Conservation (phyloP, 1,140 invertebrate genomes). For the Tetramorium alpestre region DNA sequence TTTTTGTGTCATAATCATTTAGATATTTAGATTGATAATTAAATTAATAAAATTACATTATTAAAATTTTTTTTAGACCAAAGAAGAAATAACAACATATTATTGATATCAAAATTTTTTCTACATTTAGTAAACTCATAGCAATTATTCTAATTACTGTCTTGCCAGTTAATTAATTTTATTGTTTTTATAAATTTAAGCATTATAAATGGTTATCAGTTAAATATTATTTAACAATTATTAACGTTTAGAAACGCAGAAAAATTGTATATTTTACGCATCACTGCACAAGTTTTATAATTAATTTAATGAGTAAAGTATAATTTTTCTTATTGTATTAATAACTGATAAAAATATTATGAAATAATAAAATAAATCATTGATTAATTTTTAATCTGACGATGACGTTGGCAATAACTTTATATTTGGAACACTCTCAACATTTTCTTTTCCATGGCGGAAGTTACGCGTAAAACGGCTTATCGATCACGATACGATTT, state of each 20-base stretch:
- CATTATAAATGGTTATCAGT: not conserved
- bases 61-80: not conserved
- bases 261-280: not conserved
- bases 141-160: not conserved
- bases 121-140: not conserved
- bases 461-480: slow-evolving; percentile 44
- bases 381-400: not conserved
- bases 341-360: not conserved
- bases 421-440: not conserved
- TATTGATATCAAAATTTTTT: not conserved
- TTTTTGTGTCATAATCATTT: not conserved
- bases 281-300: not conserved
- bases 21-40: not conserved
- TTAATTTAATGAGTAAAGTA: not conserved
- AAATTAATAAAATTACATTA: not conserved
- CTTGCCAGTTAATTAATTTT: not conserved
- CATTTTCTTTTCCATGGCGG: slow-evolving; percentile 14
- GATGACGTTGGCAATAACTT: slow-evolving; percentile 17
- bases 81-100: not conserved
- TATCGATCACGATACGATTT: slow-evolving; percentile 59
- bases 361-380: not conserved
- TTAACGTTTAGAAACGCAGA: not conserved
- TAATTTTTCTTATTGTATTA: not conserved
- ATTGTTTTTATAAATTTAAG: not conserved
- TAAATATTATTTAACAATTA: not conserved